Evolutionary conservation across 2,113 vertebrate species (phyloP), one percentile per base, ranked within the genome.

Genomic region (Chionomys nivalis): DNA sequence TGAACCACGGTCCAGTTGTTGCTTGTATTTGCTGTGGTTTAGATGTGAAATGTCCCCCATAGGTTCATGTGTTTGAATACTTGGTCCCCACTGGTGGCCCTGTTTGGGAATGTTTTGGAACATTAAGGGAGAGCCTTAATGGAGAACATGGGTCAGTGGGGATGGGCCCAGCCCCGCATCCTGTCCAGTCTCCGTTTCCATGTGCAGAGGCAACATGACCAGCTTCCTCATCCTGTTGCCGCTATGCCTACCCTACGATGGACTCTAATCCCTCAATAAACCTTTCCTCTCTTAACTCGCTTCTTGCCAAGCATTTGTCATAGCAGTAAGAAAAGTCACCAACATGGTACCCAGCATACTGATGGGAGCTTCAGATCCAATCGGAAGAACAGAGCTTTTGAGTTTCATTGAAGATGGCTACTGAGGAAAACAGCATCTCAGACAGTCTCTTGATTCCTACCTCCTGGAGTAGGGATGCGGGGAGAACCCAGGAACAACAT

Each of bases 1-100:
- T 0, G 11, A 19, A 5, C 1, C 17, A 6, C 0, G 16, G 23
- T 63, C 63, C 31, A 17, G 4, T 3, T 3, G 66, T 11, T 73
- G 93, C 19, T 39, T 17, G 1, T 47, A 42, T 19, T 26, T 72
- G 21, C 14, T 55, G 36, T 72, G 68, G 33, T 55, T n/a, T n/a
- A 24, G 23, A 55, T 58, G 70, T 52, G 47, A 73, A 52, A 17
- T 55, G 23, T 39, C n/a, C 68, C 86, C 33, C 16, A 14, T 3
- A 87, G 36, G 87, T 49, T 55, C 87, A 28, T 52, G 66, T 87
- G 36, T 28, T 58, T 88, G 47, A 88, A 88, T 52, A 58, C 68
- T 72, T 73, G 87, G 12, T 58, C 13, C 21, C 66, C 47, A 55
- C 28, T 88, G 68, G 36, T 72, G 36, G 36, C 47, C 21, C 49